Base-by-base conservation (phyloP, 2,888 invertebrate species). In the Parnassius mnemosyne region DNA sequence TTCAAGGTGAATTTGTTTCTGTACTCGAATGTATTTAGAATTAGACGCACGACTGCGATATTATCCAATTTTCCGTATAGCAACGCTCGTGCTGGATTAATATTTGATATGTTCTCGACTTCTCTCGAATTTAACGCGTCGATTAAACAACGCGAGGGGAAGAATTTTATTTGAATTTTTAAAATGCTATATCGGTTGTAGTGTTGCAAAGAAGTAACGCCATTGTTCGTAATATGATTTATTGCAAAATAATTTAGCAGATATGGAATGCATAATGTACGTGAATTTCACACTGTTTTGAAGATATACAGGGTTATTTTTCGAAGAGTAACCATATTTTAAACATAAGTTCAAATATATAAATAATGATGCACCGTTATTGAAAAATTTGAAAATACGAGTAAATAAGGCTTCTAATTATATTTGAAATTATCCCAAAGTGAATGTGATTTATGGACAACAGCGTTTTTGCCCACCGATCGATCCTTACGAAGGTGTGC, bases 41-140 rank as follows among this genome's bases (percentile, higher is more conserved):
- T 85, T 84, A 82, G 84, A 83, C 87, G 80, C 81, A 84, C 82
- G 83, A 81, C 66, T 78, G 79, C 78, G 79, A 85, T 87, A 85
- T 87, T 84, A 89, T 87, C 84, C 84, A 80, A 85, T 89, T 89
- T 86, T 80, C 85, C 80, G 84, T 85, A 34, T 34, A 87, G 86
- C 87, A 89, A 84, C 84, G 84, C 85, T 78, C 81, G 79, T 72
- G 79, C 79, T 69, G 69, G 71, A 83, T 89, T 85, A 89, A 90
- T 90, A 90, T 89, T 89, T 89, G 86, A 90, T 87, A 83, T 85
- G 85, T 86, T 89, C 87, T 88, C 87, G 87, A 89, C 85, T 89
- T 89, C 87, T 86, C 88, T 87, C 84, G 84, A 89, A 89, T 89
- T 88, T 88, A 88, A 89, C 85, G 85, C 83, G 83, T 83, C 89